A percentile compares a stretch with the other conserved stretches of the same genome.
Evolutionary conservation across 2,797 vertebrate genomes (phyloP).

Genomic region (Enoplosus armatus): DNA sequence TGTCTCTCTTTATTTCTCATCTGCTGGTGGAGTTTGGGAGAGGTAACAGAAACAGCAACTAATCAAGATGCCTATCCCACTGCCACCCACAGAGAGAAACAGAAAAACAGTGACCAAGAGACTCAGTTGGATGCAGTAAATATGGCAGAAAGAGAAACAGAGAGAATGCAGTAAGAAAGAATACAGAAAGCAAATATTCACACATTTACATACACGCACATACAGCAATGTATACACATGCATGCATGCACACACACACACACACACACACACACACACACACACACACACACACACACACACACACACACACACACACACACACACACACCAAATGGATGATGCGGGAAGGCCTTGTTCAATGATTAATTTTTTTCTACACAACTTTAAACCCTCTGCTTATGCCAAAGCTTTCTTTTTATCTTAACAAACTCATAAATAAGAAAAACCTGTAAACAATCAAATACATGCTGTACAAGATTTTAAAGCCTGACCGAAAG

Average conservation of each 20-base stretch:
- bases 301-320: too few species aligned
- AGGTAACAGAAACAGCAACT: constrained; percentile 42
- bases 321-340: neutral
- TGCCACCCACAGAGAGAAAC: constrained; percentile 33
- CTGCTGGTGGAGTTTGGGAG: constrained; percentile 22
- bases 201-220: neutral
- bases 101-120: constrained; percentile 13
- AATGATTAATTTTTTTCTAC: neutral
- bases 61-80: constrained; percentile 49
- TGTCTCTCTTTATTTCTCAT: neutral
- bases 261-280: too few species aligned
- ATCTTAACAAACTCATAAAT: neutral
- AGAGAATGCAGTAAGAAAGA: neutral
- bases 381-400: neutral
- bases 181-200: neutral
- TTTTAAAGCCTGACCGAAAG: neutral
- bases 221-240: neutral
- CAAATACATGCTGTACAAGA: neutral
- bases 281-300: too few species aligned
- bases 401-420: neutral
- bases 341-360: neutral
- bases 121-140: neutral
- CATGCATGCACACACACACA: too few species aligned
- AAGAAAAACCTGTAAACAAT: neutral
- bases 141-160: neutral